Evolutionary conservation across 2,888 invertebrate genomes (phyloP), one percentile per base, ranked within the genome.

Genomic region (Andrena fulva): DNA sequence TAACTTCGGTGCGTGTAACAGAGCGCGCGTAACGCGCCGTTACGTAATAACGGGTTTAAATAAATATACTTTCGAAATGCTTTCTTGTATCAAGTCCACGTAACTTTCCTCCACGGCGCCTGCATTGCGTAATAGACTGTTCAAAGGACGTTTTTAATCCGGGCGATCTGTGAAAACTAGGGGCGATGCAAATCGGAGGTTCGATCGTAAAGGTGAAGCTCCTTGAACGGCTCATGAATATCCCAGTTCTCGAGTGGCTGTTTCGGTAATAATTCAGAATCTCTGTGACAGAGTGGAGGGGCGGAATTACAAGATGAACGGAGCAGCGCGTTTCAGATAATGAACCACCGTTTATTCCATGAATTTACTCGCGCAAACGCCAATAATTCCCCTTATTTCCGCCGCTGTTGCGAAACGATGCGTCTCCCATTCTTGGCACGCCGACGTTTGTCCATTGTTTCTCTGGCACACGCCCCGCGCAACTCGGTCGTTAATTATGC

Each of bases 61-160:
- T 79, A 79, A 80, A 80, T 67, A 60, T 52, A 70, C 81, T 81
- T 81, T 80, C 81, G 74, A 81, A 81, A 80, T 66, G 69, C 69
- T 74, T 66, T 80, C 74, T 69, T 81, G 70, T 63, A 54, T 80
- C 42, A 54, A 70, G 70, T 74, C 68, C 66, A 24, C 48, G 29
- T 10, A 62, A 70, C 80, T 81, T 79, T 73, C 73, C 72, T 69
- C 52, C 2, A 5, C 50, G 20, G 48, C 42, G 24, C 31, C 20
- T 42, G 72, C 5, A 12, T 80, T 74, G 33, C 66, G 66, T 24
- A 81, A 81, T n/a, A n/a, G 16, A 4, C 16, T 29, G 12, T 8
- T 52, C 56, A 31, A 35, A 64, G 16, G 50, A 31, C 5, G 27
- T 63, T 78, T 71, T 67, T 64, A 60, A 10, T 59, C 42, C 16